Percentiles rank a stretch among this genome's conserved stretches.
These are phyloP conservation scores for Coluber constrictor DNA, from an alignment of 2,797 vertebrate species.

Conservation along the genomic window DNA sequence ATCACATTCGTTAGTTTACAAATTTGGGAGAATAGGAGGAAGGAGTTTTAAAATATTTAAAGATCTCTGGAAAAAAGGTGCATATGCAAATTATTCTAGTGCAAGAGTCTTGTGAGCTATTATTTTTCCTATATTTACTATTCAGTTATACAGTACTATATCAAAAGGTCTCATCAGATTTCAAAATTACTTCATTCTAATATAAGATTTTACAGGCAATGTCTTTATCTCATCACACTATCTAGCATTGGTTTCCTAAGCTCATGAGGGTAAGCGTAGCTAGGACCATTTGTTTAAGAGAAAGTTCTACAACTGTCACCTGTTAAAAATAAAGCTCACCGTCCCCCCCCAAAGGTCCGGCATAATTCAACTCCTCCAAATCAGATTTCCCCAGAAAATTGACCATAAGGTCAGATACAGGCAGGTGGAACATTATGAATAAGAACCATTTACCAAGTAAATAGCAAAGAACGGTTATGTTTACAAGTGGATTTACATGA, in stretches of 20 bases:
- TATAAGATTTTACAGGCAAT: neutral
- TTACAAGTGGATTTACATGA: conserved; percentile 18
- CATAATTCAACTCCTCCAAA: neutral
- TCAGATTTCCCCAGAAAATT: neutral
- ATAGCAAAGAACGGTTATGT: neutral
- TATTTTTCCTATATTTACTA: neutral
- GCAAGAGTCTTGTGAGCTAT: neutral
- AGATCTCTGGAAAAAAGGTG: neutral
- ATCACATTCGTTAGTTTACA: neutral
- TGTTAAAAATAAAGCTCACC: neutral
- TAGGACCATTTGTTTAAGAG: neutral
- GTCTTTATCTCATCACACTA: neutral
- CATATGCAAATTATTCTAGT: neutral
- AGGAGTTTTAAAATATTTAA: neutral
- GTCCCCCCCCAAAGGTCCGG: neutral
- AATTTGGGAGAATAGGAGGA: too few species aligned
- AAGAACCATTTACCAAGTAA: neutral
- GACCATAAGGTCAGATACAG: neutral
- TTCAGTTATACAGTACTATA: neutral
- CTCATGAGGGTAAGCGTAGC: neutral
- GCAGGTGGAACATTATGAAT: neutral
- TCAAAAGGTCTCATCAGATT: neutral
- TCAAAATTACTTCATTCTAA: neutral
- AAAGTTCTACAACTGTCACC: neutral
- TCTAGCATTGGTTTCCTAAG: neutral